Base-by-base conservation (phyloP, 2,888 invertebrate species). In the Leptopilina myrica region DNA sequence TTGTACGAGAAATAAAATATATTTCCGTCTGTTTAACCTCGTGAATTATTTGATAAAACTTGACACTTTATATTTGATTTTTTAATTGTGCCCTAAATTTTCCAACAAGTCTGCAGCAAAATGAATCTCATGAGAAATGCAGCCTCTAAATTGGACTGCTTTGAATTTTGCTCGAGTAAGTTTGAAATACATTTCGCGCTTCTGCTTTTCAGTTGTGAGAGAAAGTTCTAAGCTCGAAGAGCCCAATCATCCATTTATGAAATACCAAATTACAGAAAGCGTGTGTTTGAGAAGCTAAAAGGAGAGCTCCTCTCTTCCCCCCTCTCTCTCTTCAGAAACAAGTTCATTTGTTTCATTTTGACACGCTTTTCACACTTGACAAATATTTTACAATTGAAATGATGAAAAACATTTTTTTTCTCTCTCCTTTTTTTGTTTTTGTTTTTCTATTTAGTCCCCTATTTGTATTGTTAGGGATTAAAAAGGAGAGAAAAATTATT, bases 91-190 rank as follows among this genome's bases (percentile, higher is more conserved):
- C n/a, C 9, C 73, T 73, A n/a, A 56, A n/a, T 73, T 56, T n/a
- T 8, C 33, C 26, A 56, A 53, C 33, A 56, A 69, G 26, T 26
- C 53, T 11, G 3, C 4, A 33, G 12, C 14, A 69, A 43, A 69
- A 69, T 14, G 53, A 49, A 69, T 53, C 26, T 69, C 26, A 53
- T n/a, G 56, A 56, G 53, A 56, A 73, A 56, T 73, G 33, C 33
- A 64, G 40, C 11, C 73, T 73, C 20, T 53, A 69, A 73, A 73
- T 73, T 73, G 56, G 53, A 53, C 73, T 56, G 26, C 73, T 53
- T 73, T 73, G n/a, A 73, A 56, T 73, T 73, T 73, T n/a, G 14
- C 53, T 56, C 53, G 49, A 26, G 53, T 73, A n/a, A 56, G 53
- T 73, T 43, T 26, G 33, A 73, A 73, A 73, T 56, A 33, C 33